A percentile compares a stretch with the other conserved stretches of the same genome.
These are phyloP conservation scores for Aphidius ervi DNA, from an alignment of 1,140 invertebrate genomes.

Conservation along the genomic window DNA sequence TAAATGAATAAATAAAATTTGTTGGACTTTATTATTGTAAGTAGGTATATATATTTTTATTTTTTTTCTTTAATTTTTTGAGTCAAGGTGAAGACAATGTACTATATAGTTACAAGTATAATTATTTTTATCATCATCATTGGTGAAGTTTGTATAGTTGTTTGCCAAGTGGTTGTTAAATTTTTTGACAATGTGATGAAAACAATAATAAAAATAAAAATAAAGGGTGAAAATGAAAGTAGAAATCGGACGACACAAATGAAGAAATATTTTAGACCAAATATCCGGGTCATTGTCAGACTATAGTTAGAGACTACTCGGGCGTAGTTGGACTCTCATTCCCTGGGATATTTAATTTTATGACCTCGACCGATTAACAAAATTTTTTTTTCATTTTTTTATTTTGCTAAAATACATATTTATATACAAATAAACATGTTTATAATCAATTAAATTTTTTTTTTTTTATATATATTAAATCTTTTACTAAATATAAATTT, in stretches of 20 bases:
- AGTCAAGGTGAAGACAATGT: no score
- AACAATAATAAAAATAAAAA: background rate
- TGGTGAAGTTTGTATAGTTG: background rate
- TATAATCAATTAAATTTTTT: background rate
- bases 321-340: conserved; percentile 18
- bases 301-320: conserved; percentile 38
- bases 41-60: no score
- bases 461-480: no score
- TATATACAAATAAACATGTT: background rate
- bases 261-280: conserved; percentile 5
- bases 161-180: no score
- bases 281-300: conserved; percentile 50
- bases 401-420: background rate
- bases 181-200: background rate
- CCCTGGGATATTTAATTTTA: conserved; percentile 25
- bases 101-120: background rate
- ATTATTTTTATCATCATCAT: conserved; percentile 10
- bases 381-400: background rate
- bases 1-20: no score
- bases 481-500: no score
- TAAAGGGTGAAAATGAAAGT: conserved; percentile 3
- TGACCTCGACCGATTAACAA: conserved; percentile 27
- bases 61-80: no score
- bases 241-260: conserved; percentile 14
- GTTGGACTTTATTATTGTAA: no score